Evolutionary conservation across 2,888 invertebrate genomes (phyloP).

Genomic region (Lymantria monacha): DNA sequence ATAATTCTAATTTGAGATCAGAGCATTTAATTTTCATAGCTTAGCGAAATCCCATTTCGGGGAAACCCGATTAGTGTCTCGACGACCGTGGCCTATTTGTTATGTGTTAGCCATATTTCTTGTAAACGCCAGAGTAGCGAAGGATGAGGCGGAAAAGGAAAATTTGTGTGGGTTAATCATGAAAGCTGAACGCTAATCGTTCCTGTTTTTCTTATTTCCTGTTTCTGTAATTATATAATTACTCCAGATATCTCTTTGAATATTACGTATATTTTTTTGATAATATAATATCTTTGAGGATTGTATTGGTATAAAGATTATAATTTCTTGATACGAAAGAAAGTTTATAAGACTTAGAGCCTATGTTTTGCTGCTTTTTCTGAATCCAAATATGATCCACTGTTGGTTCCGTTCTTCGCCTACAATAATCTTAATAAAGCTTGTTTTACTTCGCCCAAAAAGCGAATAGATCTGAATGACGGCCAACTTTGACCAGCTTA

Average conservation of each 20-base stretch:
- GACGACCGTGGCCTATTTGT: conserved; percentile 64
- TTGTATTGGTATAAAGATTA: conserved; percentile 2
- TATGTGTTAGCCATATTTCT: conserved; percentile 31
- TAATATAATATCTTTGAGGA: conserved; percentile 11
- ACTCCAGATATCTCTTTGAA: conserved; percentile 39
- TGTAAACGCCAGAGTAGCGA: conserved; percentile 35
- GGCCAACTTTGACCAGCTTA: too few species aligned
- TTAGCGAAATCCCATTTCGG: conserved; percentile 62
- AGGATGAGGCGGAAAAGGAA: conserved; percentile 39
- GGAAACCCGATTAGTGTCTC: conserved; percentile 62
- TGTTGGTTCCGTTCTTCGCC: too few species aligned
- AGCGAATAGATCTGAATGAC: too few species aligned
- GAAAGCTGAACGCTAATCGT: conserved; percentile 55
- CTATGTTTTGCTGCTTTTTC: neutral
- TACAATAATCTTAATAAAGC: too few species aligned
- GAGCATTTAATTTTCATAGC: conserved; percentile 66
- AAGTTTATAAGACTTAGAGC: neutral
- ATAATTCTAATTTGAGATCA: conserved; percentile 60
- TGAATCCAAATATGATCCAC: too few species aligned
- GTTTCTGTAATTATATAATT: conserved; percentile 38
- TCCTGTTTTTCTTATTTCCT: conserved; percentile 45
- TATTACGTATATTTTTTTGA: conserved; percentile 31
- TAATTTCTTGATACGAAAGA: neutral
- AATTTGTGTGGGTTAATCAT: conserved; percentile 57
- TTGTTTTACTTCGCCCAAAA: too few species aligned